These are phyloP conservation scores for Leptinotarsa defecta DNA, from an alignment of 1,140 invertebrate species.

Conservation along the genomic window DNA sequence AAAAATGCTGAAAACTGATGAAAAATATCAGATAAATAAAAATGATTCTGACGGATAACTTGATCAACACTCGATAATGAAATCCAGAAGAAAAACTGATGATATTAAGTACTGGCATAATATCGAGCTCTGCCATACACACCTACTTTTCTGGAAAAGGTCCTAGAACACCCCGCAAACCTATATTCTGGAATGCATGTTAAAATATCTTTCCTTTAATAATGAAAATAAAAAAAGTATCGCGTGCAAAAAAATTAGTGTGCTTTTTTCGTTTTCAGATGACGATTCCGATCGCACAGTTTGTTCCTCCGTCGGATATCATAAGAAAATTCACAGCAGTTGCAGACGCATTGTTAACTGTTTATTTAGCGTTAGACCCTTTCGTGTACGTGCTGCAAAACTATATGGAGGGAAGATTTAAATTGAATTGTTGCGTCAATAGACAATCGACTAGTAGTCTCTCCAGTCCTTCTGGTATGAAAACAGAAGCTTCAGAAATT, in stretches of 20 bases:
- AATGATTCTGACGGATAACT: no score
- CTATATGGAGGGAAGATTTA: constrained; percentile 46
- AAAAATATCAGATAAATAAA: no score
- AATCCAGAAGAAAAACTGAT: no score
- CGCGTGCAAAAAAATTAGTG: background rate
- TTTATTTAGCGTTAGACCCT: constrained; percentile 82
- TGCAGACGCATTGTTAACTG: constrained; percentile 76
- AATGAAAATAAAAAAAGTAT: background rate
- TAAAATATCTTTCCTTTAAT: no score
- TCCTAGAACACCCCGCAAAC: background rate
- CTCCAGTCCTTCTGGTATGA: constrained; percentile 34
- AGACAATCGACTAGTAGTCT: constrained; percentile 38
- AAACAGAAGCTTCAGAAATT: constrained; percentile 14
- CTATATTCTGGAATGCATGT: background rate
- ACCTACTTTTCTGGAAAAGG: background rate
- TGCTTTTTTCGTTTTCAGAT: constrained; percentile 60
- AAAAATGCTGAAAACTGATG: no score
- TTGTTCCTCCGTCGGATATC: constrained; percentile 48
- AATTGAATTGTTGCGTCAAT: constrained; percentile 39
- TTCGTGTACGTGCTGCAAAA: constrained; percentile 82
- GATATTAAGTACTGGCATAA: no score
- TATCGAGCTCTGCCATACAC: no score
- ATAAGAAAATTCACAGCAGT: constrained; percentile 59
- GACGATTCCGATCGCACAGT: constrained; percentile 70
- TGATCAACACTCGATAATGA: no score